A percentile compares a stretch with the other conserved stretches of the same genome.
phyloP scores from a whole-genome alignment of 2,888 invertebrate species.

The Tipula confusa region DNA sequence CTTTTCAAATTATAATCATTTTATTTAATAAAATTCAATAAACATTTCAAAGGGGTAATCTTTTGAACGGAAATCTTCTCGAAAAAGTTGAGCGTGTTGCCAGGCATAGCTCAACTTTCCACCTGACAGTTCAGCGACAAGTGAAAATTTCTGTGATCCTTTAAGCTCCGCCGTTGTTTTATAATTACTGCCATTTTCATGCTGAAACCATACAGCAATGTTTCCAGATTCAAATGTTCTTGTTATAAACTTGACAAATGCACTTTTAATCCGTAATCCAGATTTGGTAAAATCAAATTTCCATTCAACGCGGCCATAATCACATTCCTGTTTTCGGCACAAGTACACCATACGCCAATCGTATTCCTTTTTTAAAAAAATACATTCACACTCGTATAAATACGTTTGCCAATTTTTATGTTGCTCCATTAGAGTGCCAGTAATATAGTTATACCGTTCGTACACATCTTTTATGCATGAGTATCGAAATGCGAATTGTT shows the following conservation, averaged over 20 bases:
- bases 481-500: conserved; percentile 50
- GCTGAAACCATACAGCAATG: conserved; percentile 51
- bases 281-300: conserved; percentile 57
- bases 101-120: conserved; percentile 73
- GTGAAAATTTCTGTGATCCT: conserved; percentile 47
- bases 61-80: conserved; percentile 57
- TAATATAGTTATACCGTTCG: conserved; percentile 45
- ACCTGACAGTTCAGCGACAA: conserved; percentile 60
- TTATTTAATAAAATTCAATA: conserved; percentile 40
- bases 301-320: conserved; percentile 61
- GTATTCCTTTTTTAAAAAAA: conserved; percentile 78
- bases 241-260: conserved; percentile 49
- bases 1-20: no score
- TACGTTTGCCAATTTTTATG: conserved; percentile 65
- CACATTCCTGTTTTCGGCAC: conserved; percentile 61
- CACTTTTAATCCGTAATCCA: conserved; percentile 49
- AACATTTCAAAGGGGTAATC: conserved; percentile 51
- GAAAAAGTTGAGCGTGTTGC: conserved; percentile 93
- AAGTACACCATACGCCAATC: conserved; percentile 94
- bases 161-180: conserved; percentile 36
- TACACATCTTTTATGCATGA: conserved; percentile 49
- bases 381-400: conserved; percentile 55
- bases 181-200: conserved; percentile 42
- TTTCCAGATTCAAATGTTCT: conserved; percentile 55
- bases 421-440: conserved; percentile 41